Base-by-base conservation (phyloP, 2,797 vertebrate genomes). In the Microchirus variegatus region DNA sequence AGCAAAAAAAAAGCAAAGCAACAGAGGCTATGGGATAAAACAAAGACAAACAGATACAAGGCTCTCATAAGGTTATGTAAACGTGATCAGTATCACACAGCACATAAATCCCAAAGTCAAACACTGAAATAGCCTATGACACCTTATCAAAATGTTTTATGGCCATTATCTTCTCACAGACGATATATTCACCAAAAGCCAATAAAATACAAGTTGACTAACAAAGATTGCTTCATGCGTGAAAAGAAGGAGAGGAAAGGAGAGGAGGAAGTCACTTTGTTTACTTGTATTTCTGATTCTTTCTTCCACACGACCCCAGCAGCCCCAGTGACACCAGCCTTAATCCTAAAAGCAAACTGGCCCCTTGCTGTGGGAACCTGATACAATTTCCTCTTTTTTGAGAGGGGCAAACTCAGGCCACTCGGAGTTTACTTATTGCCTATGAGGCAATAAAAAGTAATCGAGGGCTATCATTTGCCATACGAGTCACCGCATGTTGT, bases 281-380 rank as follows among this genome's bases (percentile, higher is more conserved):
- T 87, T 85, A 73, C 86, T 84, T 73, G 56, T 70, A 59, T 81
- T 75, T 80, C 58, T 70, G 69, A 69, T 50, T 70, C 68, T 77
- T 92, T 92, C 94, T 93, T 91, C 93, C 92, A 92, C 89, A 89
- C 81, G 94, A 90, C 74, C 88, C 84, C 90, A 80, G 90, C 75
- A 82, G 88, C 74, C 82, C 82, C 80, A 89, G 76, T 76, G 81
- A 92, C 90, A 93, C 89, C 86, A 81, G 83, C 57, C 82, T 75
- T 94, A 94, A 96, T 96, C 95, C 93, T 91, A 93, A 92, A 94
- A 91, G 87, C 91, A 90, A 66, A 82, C 90, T 84, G 75, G 70
- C 85, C 80, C 89, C 93, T 90, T 42, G 77, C 89, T 93, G 94
- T 95, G 96, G 93, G 96, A 98, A 96, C 94, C 91, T 72, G 80